Percentiles rank a stretch among this genome's conserved stretches.
Evolutionary conservation across 30 jellyfish, hydroid and myxozoan species (phyloP).

Genomic region (Hydractinia symbiolongicarpus): DNA sequence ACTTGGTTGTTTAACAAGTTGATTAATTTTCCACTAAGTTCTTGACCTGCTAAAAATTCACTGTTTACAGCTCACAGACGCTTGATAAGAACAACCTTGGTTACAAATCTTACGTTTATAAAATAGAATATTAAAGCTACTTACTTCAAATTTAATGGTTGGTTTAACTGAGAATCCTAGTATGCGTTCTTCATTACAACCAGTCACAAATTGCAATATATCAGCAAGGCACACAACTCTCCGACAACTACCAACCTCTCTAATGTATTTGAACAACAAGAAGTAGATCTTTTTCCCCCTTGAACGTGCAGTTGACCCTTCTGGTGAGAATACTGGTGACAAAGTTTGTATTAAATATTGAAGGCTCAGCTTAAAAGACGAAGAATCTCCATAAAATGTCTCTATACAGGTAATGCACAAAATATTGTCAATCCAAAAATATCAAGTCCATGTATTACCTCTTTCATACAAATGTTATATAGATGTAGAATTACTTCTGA

Average conservation of each 20-base stretch:
- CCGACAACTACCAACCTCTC: conserved; percentile 53
- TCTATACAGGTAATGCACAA: conserved; percentile 23
- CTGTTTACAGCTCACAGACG: no score
- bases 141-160: background rate
- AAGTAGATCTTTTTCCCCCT: conserved; percentile 38
- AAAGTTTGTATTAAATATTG: conserved; percentile 21
- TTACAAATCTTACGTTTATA: no score
- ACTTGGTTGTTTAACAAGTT: background rate
- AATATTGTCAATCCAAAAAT: conserved; percentile 35
- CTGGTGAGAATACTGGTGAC: conserved; percentile 37
- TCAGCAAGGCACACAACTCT: conserved; percentile 8
- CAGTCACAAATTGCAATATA: conserved; percentile 32
- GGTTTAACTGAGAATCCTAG: conserved; percentile 2
- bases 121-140: no score
- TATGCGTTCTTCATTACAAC: conserved; percentile 22
- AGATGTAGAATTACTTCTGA: background rate
- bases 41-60: no score
- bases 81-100: no score
- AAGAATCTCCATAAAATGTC: conserved; percentile 15
- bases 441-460: conserved; percentile 37
- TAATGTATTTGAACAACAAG: conserved; percentile 21
- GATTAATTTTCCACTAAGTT: background rate
- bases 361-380: conserved; percentile 19
- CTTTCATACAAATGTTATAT: conserved; percentile 7
- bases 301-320: conserved; percentile 26